Evolutionary conservation across 2,113 vertebrate genomes (phyloP), one percentile per base, ranked within the genome.

Genomic region (Pachypanchax playfairii): DNA sequence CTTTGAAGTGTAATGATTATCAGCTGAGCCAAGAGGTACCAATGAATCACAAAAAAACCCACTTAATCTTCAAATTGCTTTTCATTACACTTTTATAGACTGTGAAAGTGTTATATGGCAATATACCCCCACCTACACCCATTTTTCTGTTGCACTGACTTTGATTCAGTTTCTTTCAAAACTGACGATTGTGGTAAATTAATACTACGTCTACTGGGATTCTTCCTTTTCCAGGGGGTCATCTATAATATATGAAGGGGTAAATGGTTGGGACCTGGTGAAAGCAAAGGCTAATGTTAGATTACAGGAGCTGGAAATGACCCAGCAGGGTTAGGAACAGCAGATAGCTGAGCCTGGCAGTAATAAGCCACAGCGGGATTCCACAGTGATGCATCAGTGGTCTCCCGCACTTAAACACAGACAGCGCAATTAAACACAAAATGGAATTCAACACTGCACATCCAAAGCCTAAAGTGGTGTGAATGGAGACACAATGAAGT

Each of bases 351-450:
- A 50, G 71, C 65, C 74, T 65, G 75, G 54, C 66, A 69, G 77
- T 89, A 91, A 91, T 87, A 88, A 82, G 79, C 57, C 87, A 80
- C 86, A 83, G 83, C 46, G 55, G 85, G 89, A 89, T 66, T 69
- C 70, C 59, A 60, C 29, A 41, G 73, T 35, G 55, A 84, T 74
- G 79, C 70, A 81, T 73, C 79, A 77, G 18, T 49, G 57, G 67
- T 59, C 67, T n/a, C 61, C 50, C 75, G 62, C 50, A 48, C 60
- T 71, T 62, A 69, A 65, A 85, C 60, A 75, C 14, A 72, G 56
- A 73, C 74, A 51, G 58, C 25, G 6, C 77, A 85, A 87, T 88
- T 88, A 87, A 80, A 75, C 75, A 54, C 66, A 48, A 55, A 65
- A 81, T 70, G 29, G 60, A 62, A 70, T 60, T 48, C 66, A 62